Percentiles rank a stretch among this genome's conserved stretches.
These are phyloP conservation scores for Eulemur albifrons DNA, from an alignment of 2,797 vertebrate genomes.

Conservation along the genomic window DNA sequence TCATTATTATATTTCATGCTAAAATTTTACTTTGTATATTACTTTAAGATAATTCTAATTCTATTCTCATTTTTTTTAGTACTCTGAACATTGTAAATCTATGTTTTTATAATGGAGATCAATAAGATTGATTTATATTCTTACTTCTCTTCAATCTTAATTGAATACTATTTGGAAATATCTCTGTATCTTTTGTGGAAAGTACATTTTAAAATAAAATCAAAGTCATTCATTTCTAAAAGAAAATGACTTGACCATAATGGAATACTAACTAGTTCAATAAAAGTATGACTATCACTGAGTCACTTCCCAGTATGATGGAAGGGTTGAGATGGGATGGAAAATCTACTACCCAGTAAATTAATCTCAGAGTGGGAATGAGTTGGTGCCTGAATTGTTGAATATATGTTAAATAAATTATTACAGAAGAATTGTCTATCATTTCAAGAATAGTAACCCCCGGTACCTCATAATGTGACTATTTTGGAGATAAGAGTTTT, in stretches of 20 bases:
- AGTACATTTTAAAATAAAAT: background rate
- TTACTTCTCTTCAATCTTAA: background rate
- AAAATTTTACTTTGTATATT: background rate
- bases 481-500: background rate
- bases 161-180: background rate
- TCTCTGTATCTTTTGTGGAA: background rate
- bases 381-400: background rate
- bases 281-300: background rate
- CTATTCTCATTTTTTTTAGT: background rate
- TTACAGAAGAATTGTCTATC: background rate
- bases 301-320: background rate
- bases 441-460: background rate
- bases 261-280: background rate
- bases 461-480: background rate
- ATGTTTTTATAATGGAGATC: background rate
- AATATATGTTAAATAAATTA: background rate
- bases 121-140: background rate
- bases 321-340: background rate
- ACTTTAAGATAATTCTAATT: background rate
- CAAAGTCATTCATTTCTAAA: background rate
- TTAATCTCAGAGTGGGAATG: background rate
- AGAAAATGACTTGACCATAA: background rate
- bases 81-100: background rate
- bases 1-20: background rate
- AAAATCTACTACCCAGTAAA: background rate